Evolutionary conservation across 1,140 invertebrate genomes (phyloP).

Genomic region (Drosophila simulans): DNA sequence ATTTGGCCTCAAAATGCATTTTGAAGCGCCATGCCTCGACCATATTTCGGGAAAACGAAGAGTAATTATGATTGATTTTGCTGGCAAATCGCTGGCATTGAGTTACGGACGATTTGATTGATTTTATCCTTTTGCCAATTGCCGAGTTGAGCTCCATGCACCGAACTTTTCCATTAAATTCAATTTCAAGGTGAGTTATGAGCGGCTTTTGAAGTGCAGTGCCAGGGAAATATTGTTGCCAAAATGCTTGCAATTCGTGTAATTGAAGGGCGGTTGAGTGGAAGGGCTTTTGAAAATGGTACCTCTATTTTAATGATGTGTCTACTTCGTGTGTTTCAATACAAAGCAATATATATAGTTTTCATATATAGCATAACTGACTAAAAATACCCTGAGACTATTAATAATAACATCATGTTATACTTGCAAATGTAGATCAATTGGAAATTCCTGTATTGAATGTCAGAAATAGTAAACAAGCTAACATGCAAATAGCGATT

Average conservation of each 20-base stretch:
- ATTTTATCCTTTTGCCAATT: constrained; percentile 22
- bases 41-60: constrained; percentile 5
- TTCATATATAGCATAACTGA: no score
- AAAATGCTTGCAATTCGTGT: not conserved
- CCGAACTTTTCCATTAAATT: constrained; percentile 24
- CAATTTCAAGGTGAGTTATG: constrained; percentile 28
- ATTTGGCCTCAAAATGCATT: constrained; percentile 15
- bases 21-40: not conserved
- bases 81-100: constrained; percentile 30
- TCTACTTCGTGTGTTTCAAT: not conserved
- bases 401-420: no score
- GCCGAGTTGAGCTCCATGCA: constrained; percentile 2
- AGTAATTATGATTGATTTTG: constrained; percentile 78
- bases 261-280: constrained; percentile 22
- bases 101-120: constrained; percentile 58
- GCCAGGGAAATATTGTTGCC: constrained; percentile 4
- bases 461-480: not conserved
- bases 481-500: not conserved
- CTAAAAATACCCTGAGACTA: no score
- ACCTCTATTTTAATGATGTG: no score
- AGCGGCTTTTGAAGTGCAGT: constrained; percentile 12
- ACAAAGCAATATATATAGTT: no score
- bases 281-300: constrained; percentile 8
- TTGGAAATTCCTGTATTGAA: no score
- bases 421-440: no score